Evolutionary conservation across 2,888 invertebrate genomes (phyloP).

Genomic region (Odontothrips loti): DNA sequence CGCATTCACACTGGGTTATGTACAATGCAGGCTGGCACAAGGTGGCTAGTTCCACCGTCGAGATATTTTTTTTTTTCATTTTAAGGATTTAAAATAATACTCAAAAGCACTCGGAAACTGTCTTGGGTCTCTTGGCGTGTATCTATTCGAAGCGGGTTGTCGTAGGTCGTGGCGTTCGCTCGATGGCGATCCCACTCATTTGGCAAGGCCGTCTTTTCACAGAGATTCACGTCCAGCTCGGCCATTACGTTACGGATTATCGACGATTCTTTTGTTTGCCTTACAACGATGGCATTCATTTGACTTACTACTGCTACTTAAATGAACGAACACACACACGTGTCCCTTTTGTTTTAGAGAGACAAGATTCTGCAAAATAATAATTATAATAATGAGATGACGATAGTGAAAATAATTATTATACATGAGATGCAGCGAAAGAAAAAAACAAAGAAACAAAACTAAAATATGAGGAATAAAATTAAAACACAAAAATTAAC

Average conservation of each 20-base stretch:
- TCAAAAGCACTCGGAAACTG: no score
- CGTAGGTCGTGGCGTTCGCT: no score
- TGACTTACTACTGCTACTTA: not conserved
- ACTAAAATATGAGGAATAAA: not conserved
- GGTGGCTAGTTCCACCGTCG: not conserved
- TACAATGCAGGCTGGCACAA: conserved; percentile 6
- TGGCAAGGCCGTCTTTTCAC: no score
- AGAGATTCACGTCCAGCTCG: no score
- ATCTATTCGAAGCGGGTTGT: no score
- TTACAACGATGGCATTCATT: not conserved
- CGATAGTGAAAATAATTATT: not conserved
- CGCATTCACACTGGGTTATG: conserved; percentile 13
- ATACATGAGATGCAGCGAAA: conserved; percentile 7
- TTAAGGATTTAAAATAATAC: no score
- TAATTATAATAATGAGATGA: not conserved
- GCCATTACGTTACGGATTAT: no score
- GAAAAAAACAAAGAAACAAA: not conserved
- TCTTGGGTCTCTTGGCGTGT: no score
- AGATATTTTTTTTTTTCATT: not conserved
- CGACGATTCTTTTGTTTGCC: no score
- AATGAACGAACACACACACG: not conserved
- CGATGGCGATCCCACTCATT: no score
- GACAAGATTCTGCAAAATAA: not conserved
- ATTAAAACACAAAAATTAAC: conserved; percentile 1
- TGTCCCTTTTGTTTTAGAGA: not conserved